These are phyloP conservation scores for Stegodyphus mimosarum DNA, from an alignment of 1,140 invertebrate species.

Conservation along the genomic window DNA sequence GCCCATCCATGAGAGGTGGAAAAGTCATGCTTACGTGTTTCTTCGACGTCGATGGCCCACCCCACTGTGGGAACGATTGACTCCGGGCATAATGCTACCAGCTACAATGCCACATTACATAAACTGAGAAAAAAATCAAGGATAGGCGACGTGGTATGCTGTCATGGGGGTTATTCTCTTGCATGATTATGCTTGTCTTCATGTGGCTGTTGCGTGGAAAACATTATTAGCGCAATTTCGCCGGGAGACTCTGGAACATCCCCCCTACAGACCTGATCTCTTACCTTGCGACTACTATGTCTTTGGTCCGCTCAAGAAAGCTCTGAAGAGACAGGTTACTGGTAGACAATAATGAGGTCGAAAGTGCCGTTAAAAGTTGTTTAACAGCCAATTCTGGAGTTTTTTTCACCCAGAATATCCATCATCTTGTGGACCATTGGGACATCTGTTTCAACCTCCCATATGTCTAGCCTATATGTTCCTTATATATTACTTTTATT, in stretches of 20 bases:
- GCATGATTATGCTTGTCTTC: background rate
- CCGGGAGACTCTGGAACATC: slow-evolving; percentile 62
- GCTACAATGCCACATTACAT: slow-evolving; percentile 2
- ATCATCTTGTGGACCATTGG: slow-evolving; percentile 2
- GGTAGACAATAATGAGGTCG: background rate
- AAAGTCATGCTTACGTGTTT: slow-evolving; percentile 11
- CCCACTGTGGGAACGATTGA: background rate
- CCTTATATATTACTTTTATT: background rate
- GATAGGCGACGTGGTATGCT: background rate
- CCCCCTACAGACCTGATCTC: slow-evolving; percentile 66
- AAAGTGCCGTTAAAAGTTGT: background rate
- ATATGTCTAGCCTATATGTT: background rate
- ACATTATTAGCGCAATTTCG: background rate
- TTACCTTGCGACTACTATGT: slow-evolving; percentile 66
- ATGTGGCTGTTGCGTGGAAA: background rate
- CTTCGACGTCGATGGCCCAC: background rate
- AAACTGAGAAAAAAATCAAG: background rate
- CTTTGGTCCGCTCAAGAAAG: slow-evolving; percentile 60
- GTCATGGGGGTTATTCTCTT: background rate
- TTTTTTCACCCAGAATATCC: background rate
- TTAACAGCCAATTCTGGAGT: background rate
- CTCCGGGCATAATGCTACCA: background rate
- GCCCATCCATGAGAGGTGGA: background rate
- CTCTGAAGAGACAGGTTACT: background rate
- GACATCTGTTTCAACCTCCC: background rate